These are phyloP conservation scores for Pangasius djambal DNA, from an alignment of 2,797 vertebrate species.

Conservation along the genomic window DNA sequence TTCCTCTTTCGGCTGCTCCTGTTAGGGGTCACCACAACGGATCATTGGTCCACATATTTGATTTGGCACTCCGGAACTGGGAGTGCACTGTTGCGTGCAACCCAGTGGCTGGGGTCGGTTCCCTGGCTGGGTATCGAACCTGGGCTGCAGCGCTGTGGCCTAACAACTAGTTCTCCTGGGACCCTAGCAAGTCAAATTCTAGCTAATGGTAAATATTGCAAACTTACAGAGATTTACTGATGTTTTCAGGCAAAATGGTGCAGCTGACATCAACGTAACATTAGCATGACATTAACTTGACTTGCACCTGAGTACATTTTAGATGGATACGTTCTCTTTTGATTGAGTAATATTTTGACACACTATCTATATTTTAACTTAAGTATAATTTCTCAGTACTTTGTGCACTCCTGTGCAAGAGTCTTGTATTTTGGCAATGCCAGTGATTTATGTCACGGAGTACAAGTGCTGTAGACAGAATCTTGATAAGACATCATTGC, in stretches of 20 bases:
- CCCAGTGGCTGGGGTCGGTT: too few species aligned
- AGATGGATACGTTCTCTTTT: not conserved
- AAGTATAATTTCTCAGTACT: not conserved
- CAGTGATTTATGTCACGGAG: not conserved
- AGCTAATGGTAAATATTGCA: not conserved
- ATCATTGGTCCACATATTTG: too few species aligned
- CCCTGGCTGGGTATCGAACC: too few species aligned
- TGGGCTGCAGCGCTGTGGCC: too few species aligned
- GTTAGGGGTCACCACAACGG: too few species aligned
- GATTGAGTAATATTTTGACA: not conserved
- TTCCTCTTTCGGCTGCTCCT: too few species aligned
- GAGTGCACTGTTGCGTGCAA: too few species aligned
- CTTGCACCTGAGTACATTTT: not conserved
- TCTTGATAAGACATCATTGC: conserved; percentile 43
- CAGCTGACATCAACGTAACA: not conserved
- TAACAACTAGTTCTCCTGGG: too few species aligned
- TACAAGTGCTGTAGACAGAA: conserved; percentile 28
- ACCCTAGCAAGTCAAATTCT: not conserved
- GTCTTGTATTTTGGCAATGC: not conserved
- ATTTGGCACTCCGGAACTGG: too few species aligned
- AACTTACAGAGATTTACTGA: not conserved
- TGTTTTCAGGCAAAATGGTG: not conserved
- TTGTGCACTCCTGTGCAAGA: not conserved
- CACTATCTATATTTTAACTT: not conserved
- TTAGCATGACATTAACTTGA: not conserved